Evolutionary conservation across 2,797 vertebrate genomes (phyloP).

Genomic region (Microctenopoma lineatum): DNA sequence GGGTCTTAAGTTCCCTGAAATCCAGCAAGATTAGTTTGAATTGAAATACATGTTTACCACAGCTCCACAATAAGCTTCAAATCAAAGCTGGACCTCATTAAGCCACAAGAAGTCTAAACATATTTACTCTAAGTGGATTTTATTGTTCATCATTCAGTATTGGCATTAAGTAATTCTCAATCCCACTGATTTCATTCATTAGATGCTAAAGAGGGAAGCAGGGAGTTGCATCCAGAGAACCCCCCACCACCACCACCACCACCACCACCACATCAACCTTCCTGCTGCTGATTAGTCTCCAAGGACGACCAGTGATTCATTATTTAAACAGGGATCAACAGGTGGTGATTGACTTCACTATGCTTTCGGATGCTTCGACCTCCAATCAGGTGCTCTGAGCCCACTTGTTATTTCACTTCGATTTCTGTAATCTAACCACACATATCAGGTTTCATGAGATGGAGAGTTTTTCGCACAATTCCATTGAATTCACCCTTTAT

Average conservation of each 20-base stretch:
- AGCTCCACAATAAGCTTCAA: constrained; percentile 4
- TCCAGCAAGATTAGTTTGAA: constrained; percentile 6
- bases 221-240: constrained; percentile 60
- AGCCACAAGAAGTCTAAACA: constrained; percentile 20
- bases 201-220: constrained; percentile 32
- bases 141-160: constrained; percentile 27
- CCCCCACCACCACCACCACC: constrained; percentile 1
- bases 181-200: constrained; percentile 55
- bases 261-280: constrained; percentile 49
- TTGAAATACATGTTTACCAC: constrained; percentile 9
- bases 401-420: constrained; percentile 21
- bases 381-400: constrained; percentile 5
- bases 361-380: constrained; percentile 27
- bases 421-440: constrained; percentile 1
- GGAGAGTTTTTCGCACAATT: not conserved
- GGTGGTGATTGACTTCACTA: constrained; percentile 48
- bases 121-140: constrained; percentile 28
- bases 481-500: not conserved
- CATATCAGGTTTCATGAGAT: constrained; percentile 7
- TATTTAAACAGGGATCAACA: constrained; percentile 61
- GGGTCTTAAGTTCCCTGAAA: constrained; percentile 15
- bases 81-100: constrained; percentile 33
- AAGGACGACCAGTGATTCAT: constrained; percentile 63
- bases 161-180: constrained; percentile 56
- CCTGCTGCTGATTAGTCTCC: constrained; percentile 70